Evolutionary conservation across 2,888 invertebrate genomes (phyloP).

Genomic region (Chydorus sphaericus): DNA sequence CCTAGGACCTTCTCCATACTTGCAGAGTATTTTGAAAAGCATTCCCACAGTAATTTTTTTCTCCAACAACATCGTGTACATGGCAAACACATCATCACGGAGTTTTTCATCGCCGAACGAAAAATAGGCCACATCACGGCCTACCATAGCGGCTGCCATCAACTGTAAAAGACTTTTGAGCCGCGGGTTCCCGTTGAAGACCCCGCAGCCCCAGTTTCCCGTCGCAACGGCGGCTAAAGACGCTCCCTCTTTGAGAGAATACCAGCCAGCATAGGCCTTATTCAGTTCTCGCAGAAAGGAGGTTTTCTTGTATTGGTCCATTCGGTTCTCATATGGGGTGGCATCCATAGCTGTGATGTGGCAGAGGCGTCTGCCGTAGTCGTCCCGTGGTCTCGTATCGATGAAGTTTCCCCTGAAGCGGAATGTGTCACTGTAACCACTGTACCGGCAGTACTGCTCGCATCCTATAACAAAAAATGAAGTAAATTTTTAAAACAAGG

Average conservation of each 20-base stretch:
- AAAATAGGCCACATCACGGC: constrained; percentile 62
- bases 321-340: neutral
- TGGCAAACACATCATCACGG: constrained; percentile 34
- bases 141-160: constrained; percentile 45
- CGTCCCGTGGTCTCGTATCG: constrained; percentile 55
- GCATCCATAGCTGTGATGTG: constrained; percentile 84
- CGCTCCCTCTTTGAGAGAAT: neutral
- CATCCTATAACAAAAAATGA: constrained; percentile 45
- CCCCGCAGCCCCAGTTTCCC: constrained; percentile 93
- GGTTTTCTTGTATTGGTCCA: neutral
- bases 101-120: constrained; percentile 60
- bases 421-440: constrained; percentile 70
- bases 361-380: constrained; percentile 44
- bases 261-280: constrained; percentile 3
- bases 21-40: neutral
- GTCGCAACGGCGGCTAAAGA: constrained; percentile 51
- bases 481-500: no score
- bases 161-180: constrained; percentile 63
- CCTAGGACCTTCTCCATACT: constrained; percentile 6
- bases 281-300: neutral
- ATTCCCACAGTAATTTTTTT: neutral
- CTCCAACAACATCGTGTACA: neutral
- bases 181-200: constrained; percentile 57
- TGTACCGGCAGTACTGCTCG: constrained; percentile 63
- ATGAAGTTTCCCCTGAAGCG: constrained; percentile 53